Base-by-base conservation (phyloP, 1,140 invertebrate genomes). In the Drosophila kurseongensis region DNA sequence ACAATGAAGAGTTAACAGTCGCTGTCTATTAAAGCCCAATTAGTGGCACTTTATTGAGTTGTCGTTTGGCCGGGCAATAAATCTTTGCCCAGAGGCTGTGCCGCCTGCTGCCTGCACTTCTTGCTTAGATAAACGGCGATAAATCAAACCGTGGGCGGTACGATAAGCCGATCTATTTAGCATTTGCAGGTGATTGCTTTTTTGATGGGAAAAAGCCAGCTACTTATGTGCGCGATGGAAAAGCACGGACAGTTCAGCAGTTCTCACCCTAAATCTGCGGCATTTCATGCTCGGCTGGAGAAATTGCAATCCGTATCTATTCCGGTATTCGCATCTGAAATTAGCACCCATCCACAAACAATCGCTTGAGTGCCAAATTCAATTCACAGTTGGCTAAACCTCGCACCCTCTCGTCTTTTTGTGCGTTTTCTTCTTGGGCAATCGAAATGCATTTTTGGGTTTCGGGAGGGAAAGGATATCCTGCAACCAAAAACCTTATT, bases 11-110 rank as follows among this genome's bases (percentile, higher is more conserved):
- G 73, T 76, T 77, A 80, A 72, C 55, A 62, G 56, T 47, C 47
- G 42, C 55, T 14, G 54, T 77, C 82, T 75, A 86, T 85, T 82
- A 82, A 86, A 66, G 51, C 73, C 75, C 80, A 88, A 86, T 86
- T 88, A 86, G 79, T 65, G 72, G 66, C 79, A 44, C 48, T 48
- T 76, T 82, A 86, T 88, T 73, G 62, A 88, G 47, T 68, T 79
- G 75, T 73, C 78, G 58, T 52, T 66, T 44, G 42, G 47, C 38
- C 61, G 27, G 62, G 40, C 45, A 40, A 77, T 84, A 80, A 85
- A 85, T 85, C 78, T 85, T 65, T 6, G 29, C n/a, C 44, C 41
- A 16, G 61, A 66, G 47, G 38, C 45, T 42, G 45, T 1, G 45
- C 60, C 60, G 38, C 61, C 60, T 47, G 44, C 44, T 40, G 44